Evolutionary conservation across 1,140 invertebrate genomes (phyloP), one percentile per base, ranked within the genome.

Genomic region (Cydia pomonella): DNA sequence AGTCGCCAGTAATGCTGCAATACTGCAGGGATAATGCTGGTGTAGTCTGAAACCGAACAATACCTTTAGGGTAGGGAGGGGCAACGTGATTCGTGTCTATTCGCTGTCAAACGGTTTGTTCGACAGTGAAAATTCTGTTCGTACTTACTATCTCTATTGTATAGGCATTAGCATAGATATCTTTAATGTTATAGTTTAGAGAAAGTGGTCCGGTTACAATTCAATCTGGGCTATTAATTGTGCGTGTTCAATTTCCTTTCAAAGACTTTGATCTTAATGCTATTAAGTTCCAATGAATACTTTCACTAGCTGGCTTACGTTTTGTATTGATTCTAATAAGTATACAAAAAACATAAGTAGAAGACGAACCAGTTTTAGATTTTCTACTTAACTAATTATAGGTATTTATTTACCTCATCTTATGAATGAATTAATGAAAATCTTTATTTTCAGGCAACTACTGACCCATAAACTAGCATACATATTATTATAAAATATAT

Each of bases 141-240:
- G 33, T 44, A 44, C 41, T 5, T n/a, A n/a, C n/a, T n/a, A n/a
- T n/a, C 1, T 38, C 33, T 13, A 50, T 7, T 50, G 6, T 50
- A 3, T n/a, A n/a, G 53, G 10, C n/a, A 59, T 59, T 23, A 59
- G 53, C 53, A 59, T 23, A 59, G 53, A 59, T 59, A 59, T 59
- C 21, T 53, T 53, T 21, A 16, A 53, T 53, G 50, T 18, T 53
- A 53, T 9, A 53, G 50, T 53, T 53, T 9, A 7, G 50, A 21
- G 50, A 53, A 53, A 53, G 50, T 53, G 50, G 50, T 53, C 7
- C 21, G 18, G 53, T 23, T 23, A 59, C 50, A 59, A 59, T 23
- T 23, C 18, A 23, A 59, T 59, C 21, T 59, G 53, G 18, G 23
- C 21, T 59, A 12, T 59, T 59, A 59, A 59, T 23, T 59, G 53